Percentiles rank a stretch among this genome's conserved stretches.
phyloP scores from a whole-genome alignment of 2,113 vertebrate species.

The Mionectes macconnelli region DNA sequence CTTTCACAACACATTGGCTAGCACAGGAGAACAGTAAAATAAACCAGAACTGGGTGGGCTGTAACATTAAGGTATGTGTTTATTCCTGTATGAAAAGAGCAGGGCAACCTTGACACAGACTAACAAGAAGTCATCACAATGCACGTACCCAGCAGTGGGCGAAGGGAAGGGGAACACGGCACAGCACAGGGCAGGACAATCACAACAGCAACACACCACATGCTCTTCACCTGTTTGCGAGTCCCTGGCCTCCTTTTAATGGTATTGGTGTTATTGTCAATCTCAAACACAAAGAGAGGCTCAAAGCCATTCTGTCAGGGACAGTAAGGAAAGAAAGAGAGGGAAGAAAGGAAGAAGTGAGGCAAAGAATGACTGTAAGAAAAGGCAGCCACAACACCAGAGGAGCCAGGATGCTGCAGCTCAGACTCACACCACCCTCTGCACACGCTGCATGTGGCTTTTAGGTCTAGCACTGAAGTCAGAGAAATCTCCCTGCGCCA shows the following conservation, averaged over 20 bases:
- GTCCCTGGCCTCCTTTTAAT: slow-evolving; percentile 80
- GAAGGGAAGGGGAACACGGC: background rate
- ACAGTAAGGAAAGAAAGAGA: slow-evolving; percentile 36
- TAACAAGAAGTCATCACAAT: background rate
- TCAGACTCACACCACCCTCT: background rate
- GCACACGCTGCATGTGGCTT: background rate
- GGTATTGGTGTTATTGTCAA: slow-evolving; percentile 80
- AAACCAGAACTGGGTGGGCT: background rate
- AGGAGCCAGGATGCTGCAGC: background rate
- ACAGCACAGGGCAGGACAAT: background rate
- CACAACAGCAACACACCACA: slow-evolving; percentile 34
- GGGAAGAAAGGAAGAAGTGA: slow-evolving; percentile 45
- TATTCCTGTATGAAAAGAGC: background rate
- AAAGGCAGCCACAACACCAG: background rate
- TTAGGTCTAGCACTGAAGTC: background rate
- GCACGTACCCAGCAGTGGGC: background rate
- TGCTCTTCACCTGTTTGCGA: slow-evolving; percentile 76
- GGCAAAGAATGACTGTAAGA: background rate
- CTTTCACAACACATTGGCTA: background rate
- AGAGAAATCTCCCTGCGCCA: background rate
- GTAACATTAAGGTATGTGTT: background rate
- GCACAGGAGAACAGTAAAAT: background rate
- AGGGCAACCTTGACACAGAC: background rate
- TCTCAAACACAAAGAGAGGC: slow-evolving; percentile 80
- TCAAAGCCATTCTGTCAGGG: slow-evolving; percentile 75